Conservation (phyloP, 2,797 vertebrate genomes). For the Myiothlypis coronata region DNA sequence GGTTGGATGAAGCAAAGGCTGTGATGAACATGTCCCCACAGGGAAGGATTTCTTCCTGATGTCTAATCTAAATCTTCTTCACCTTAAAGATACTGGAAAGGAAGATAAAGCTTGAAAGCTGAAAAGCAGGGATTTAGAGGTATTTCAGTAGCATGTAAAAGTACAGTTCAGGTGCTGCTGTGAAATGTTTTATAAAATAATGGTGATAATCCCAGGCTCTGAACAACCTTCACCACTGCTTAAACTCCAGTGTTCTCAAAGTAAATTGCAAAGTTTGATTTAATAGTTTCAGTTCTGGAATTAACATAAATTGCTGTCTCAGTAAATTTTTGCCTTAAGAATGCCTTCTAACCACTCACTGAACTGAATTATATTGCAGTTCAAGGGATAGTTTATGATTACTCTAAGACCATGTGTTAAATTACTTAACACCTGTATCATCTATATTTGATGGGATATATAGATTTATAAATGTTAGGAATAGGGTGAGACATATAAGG, state of each 20-base stretch:
- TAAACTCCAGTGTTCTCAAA: background rate
- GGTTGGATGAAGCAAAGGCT: background rate
- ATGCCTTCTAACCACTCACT: background rate
- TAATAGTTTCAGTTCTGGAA: background rate
- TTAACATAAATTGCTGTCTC: background rate
- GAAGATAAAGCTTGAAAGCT: background rate
- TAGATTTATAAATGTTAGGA: background rate
- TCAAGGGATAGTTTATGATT: background rate
- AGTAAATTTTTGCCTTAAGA: background rate
- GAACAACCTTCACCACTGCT: background rate
- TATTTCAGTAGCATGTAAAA: background rate
- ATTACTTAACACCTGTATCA: background rate
- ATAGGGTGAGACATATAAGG: no score
- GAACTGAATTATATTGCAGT: background rate
- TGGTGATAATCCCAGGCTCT: background rate
- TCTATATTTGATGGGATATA: background rate
- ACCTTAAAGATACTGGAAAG: background rate
- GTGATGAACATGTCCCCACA: background rate
- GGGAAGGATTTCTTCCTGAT: background rate
- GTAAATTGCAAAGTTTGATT: background rate
- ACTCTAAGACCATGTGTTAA: background rate
- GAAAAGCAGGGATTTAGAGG: background rate
- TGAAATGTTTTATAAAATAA: background rate
- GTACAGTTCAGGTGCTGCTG: background rate
- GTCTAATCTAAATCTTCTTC: background rate